Base-by-base conservation (phyloP, 1,140 invertebrate genomes). In the Meteorus sp. region DNA sequence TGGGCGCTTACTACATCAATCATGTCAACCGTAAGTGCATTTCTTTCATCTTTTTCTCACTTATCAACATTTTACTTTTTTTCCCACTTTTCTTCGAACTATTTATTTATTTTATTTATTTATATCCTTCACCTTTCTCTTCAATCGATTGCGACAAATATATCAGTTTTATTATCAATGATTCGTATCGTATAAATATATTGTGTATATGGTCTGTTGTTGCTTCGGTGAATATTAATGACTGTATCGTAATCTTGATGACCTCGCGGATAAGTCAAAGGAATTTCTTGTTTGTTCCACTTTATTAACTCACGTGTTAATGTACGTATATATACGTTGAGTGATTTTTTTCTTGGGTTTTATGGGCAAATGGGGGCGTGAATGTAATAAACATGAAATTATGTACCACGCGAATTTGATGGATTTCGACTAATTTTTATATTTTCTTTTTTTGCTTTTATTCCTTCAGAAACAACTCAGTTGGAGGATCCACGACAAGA, bases 1-100 rank as follows among this genome's bases (percentile, higher is more conserved):
- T 97, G 73, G 95, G 95, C 45, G 87, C 90, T 35, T 98, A 97
- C 81, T 98, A 94, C 80, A 95, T 97, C 78, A 94, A 98, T 82
- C 95, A 98, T 84, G 87, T 94, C 77, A 94, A 89, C 78, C 92
- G 94, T 95, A 83, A 92, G 93, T 91, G 74, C 60, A 52, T 57
- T 55, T 64, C 35, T 62, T 29, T 25, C 8, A 9, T 5, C 43
- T 48, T 22, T 22, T 43, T 37, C 37, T 58, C 29, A 50, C 25
- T 31, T 35, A n/a, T n/a, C n/a, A n/a, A n/a, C 35, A 20, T 31
- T 59, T 56, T 55, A 15, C 44, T 43, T 41, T 57, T 44, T 33
- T 48, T 59, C 51, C 56, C 23, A 23, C 39, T 61, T 47, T 29
- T 48, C 56, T 55, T 11, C 57, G 13, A 33, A 27, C 29, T 57